Evolutionary conservation across 2,888 invertebrate species (phyloP), one percentile per base, ranked within the genome.

Genomic region (Andrena bicolor): DNA sequence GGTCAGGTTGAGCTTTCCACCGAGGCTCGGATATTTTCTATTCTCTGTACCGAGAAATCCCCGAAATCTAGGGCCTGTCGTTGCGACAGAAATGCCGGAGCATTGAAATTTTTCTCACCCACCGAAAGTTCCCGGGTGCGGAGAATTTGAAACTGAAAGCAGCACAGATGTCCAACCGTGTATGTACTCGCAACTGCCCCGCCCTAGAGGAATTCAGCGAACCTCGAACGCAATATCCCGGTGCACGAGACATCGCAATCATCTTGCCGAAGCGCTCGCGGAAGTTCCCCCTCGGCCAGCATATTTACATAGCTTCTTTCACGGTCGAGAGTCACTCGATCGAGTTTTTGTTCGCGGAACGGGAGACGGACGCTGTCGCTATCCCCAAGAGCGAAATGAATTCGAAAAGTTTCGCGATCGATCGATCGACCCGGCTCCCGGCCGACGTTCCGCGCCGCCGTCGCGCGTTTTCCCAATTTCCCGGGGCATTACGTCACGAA

Each of bases 381-480:
- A 30, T 23, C 10, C 56, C 10, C 41, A 16, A 8, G 28, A 41
- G 20, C 49, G 48, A 23, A 70, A 75, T 70, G 69, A 75, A 75
- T 61, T 58, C 49, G 71, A 70, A 70, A 75, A 75, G 60, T 75
- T 75, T 51, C 7, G 20, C 32, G 51, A 60, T 30, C 74, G 73
- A 72, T 76, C 63, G 76, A 60, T 35, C 35, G 60, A 51, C 51
- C 20, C 3, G 1, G 26, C 53, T 7, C 53, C 23, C 13, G 28
- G 20, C 10, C 30, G 32, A 20, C 8, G 32, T n/a, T 16, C 58
- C 2, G n/a, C 7, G 28, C 2, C n/a, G 30, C 28, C 35, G 2
- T 20, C 23, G 23, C 61, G 70, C 76, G 13, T 63, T 64, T 48
- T n/a, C 64, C 48, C 76, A 58, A 72, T 72, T 76, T 72, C 76